Evolutionary conservation across 2,888 invertebrate genomes (phyloP), one percentile per base, ranked within the genome.

Genomic region (Theodoxus fluviatilis): DNA sequence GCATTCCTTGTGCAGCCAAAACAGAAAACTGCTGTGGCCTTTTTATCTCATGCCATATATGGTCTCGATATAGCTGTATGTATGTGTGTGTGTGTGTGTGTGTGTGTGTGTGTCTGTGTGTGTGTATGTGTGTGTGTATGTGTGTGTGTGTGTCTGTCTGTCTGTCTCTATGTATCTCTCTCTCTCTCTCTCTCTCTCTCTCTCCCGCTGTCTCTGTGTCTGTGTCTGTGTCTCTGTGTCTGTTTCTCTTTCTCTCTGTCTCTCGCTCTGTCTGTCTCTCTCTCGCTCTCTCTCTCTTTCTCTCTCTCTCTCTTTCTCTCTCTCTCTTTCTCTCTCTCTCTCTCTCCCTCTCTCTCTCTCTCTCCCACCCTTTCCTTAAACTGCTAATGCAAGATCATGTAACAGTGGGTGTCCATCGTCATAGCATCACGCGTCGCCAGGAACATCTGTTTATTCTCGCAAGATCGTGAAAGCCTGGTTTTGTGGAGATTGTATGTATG

Each of bases 281-380:
- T 9, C 43, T 12, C 43, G 7, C 35, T 28, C 64, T 33, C 64
- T 37, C 64, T 37, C 64, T 37, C 64, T 37, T 37, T 37, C 64
- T 37, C 64, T 37, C 64, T 37, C 64, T 37, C 64, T 37, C 38
- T 64, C 31, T 67, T 28, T 3, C 35, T 57, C 35, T 55, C 52
- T 1, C 35, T 1, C 59, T 1, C 59, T 1, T 31, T 1, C 59
- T 1, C 59, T 25, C 59, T 25, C 59, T 25, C 61, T 25, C 61
- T 2, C 61, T 25, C 61, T 25, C 61, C 2, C 61, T 25, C 61
- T 25, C 61, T 25, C 61, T 25, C 61, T 25, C 61, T 25, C 59
- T 25, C 59, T 25, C 59, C 18, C 33, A 59, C 37, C 33, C 38
- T n/a, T 37, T 15, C n/a, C 28, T 37, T 15, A 38, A 28, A 64